Base-by-base conservation (phyloP, 2,888 invertebrate species). In the Cephus rjabovi region DNA sequence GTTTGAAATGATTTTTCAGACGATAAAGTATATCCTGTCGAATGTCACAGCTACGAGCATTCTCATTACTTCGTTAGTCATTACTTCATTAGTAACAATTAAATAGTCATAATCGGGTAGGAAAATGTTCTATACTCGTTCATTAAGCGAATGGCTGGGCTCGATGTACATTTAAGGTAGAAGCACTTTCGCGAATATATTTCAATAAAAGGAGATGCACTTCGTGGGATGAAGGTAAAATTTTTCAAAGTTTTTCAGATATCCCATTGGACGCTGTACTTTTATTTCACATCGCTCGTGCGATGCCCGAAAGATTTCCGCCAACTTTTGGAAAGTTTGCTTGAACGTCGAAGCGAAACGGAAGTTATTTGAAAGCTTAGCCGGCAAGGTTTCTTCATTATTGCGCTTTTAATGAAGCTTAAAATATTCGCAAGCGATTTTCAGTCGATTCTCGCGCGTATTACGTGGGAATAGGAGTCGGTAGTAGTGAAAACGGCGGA, bases 341-440 rank as follows among this genome's bases (percentile, higher is more conserved):
- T 81, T 76, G 78, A 80, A 79, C 76, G 70, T 76, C 77, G 73
- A 37, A 76, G 76, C 70, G 70, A 74, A 79, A 78, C 78, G 75
- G 77, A 82, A 79, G 77, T 81, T 80, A 81, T 81, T 83, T 77
- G 78, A 81, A 79, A 83, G 79, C 80, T 74, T 75, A 86, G 81
- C 83, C 83, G 73, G 75, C 79, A 79, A 82, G 83, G 79, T 84
- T 87, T 85, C 86, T 85, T 86, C 85, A 82, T 86, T 88, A 87
- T 87, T 85, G 83, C 82, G 80, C 82, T 83, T 87, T 87, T 86
- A 89, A 87, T 86, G 85, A 87, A 87, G 85, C 86, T 85, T 87
- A 80, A 86, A 86, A 89, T 88, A 86, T 86, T 84, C 85, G 79
- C 76, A 68, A 78, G 76, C 76, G 74, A 56, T 80, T 80, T 79